A percentile compares a stretch with the other conserved stretches of the same genome.
Conservation (phyloP, 2,113 vertebrate genomes). For the Prinia subflava region DNA sequence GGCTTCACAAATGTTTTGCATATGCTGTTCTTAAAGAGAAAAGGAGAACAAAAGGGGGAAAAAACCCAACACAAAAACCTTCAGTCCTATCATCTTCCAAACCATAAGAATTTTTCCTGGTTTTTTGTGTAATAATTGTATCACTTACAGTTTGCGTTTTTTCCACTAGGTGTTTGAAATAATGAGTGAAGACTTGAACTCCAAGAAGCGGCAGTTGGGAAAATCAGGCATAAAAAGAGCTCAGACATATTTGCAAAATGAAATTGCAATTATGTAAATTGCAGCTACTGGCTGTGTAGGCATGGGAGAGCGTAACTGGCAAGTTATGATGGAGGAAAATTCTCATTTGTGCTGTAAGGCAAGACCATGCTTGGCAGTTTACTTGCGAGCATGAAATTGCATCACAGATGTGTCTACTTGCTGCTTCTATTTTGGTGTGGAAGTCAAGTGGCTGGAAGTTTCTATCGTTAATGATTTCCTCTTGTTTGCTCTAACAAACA, state of each 20-base stretch:
- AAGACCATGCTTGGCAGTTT: background rate
- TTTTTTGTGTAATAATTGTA: conserved; percentile 7
- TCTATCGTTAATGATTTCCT: conserved; percentile 69
- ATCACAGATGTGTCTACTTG: background rate
- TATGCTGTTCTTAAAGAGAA: conserved; percentile 64
- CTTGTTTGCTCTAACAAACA: conserved; percentile 63
- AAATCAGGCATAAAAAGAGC: conserved; percentile 36
- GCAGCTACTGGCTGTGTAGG: conserved; percentile 68
- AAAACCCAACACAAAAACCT: background rate
- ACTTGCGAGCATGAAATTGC: background rate
- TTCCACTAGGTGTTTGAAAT: conserved; percentile 60
- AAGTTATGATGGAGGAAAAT: background rate
- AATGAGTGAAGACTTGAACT: conserved; percentile 42
- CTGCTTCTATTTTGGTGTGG: conserved; percentile 50
- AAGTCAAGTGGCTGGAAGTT: conserved; percentile 64
- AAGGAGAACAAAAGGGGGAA: conserved; percentile 27
- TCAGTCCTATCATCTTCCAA: conserved; percentile 17
- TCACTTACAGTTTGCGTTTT: conserved; percentile 38
- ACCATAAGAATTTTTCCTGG: conserved; percentile 8
- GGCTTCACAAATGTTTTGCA: conserved; percentile 64
- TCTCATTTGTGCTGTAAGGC: background rate
- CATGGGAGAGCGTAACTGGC: conserved; percentile 33
- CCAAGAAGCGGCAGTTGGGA: conserved; percentile 57
- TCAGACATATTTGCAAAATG: conserved; percentile 35
- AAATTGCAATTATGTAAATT: conserved; percentile 69